These are phyloP conservation scores for Psittacula cyanocephala DNA, from an alignment of 2,113 vertebrate species.

Conservation along the genomic window DNA sequence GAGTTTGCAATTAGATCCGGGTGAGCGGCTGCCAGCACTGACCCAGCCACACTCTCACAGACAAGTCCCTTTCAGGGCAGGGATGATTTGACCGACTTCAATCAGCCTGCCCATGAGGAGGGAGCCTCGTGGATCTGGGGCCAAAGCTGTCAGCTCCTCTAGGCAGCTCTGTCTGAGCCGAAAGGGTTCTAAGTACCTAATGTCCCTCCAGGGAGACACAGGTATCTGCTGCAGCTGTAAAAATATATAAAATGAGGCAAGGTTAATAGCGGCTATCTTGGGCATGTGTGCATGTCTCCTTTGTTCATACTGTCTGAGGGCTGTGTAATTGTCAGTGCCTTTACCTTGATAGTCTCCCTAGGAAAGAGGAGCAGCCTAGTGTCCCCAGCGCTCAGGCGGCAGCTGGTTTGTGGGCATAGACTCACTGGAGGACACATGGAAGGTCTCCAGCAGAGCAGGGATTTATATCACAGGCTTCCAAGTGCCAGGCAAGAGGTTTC, in stretches of 20 bases:
- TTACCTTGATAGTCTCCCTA: neutral
- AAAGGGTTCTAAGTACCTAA: conserved; percentile 23
- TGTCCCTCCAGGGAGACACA: neutral
- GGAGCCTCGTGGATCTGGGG: rapidly evolving
- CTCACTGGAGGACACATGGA: rapidly evolving
- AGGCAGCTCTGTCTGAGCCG: neutral
- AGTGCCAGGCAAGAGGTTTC: neutral
- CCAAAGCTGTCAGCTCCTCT: neutral
- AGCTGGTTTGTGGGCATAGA: neutral
- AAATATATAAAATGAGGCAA: conserved; percentile 26
- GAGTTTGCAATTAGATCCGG: neutral
- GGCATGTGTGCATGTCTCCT: neutral
- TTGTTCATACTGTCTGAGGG: neutral
- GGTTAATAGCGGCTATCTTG: conserved; percentile 19
- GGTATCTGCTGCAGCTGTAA: conserved; percentile 29
- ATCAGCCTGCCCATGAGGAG: neutral
- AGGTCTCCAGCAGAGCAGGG: neutral
- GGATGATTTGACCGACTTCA: rapidly evolving
- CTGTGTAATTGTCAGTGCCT: neutral
- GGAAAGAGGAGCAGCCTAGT: neutral
- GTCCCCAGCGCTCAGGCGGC: neutral
- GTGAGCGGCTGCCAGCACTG: rapidly evolving
- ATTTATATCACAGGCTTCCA: neutral
- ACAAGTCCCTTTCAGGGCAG: neutral
- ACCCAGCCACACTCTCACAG: neutral